These are phyloP conservation scores for Bombus impatiens DNA, from an alignment of 1,140 invertebrate genomes.

Conservation along the genomic window DNA sequence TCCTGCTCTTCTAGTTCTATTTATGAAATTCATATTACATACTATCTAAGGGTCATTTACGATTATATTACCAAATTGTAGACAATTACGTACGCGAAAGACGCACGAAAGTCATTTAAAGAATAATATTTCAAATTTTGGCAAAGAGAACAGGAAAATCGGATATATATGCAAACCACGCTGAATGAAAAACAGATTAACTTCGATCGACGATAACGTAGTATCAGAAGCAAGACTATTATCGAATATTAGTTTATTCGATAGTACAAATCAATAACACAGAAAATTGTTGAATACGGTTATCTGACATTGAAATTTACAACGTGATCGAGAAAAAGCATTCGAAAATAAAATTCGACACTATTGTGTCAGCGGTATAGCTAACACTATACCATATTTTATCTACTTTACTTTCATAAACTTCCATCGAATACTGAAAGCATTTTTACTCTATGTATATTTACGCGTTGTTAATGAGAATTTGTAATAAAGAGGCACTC, in stretches of 20 bases:
- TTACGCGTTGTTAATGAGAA: background rate
- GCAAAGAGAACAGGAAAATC: background rate
- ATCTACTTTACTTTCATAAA: background rate
- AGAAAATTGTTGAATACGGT: background rate
- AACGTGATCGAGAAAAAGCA: background rate
- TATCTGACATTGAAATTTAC: background rate
- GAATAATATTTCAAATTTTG: background rate
- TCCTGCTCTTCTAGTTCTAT: no score
- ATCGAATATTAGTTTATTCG: no score
- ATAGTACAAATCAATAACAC: background rate
- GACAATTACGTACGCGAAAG: no score
- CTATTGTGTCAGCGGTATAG: background rate
- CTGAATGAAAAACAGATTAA: no score
- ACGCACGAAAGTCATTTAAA: background rate
- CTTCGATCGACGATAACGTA: no score
- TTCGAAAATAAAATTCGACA: background rate
- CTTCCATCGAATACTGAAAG: background rate
- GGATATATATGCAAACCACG: background rate
- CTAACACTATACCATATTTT: background rate
- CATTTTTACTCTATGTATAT: conserved; percentile 4
- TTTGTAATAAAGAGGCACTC: background rate
- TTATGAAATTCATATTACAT: no score
- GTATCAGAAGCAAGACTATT: no score
- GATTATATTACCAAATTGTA: no score
- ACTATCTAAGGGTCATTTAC: no score